These are phyloP conservation scores for Tapirus indicus DNA, from an alignment of 2,797 vertebrate species.

Conservation along the genomic window DNA sequence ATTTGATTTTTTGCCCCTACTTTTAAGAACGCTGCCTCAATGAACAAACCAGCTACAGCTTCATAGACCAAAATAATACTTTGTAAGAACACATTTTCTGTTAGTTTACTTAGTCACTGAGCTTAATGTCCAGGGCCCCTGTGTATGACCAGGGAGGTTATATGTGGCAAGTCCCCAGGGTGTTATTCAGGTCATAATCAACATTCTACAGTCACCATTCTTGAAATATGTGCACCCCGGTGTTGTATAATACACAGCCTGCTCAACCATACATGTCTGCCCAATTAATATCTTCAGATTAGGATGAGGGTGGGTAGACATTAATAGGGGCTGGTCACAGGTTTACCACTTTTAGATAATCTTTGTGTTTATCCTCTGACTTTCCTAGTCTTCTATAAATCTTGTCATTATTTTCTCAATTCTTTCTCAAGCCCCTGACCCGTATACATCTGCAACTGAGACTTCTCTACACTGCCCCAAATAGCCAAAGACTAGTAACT, in stretches of 20 bases:
- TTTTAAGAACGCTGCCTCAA: conserved; percentile 35
- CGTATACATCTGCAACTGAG: neutral
- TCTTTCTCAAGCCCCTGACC: conserved; percentile 17
- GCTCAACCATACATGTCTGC: neutral
- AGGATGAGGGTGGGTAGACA: neutral
- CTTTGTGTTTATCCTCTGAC: neutral
- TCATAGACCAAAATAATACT: neutral
- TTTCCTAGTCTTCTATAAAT: neutral
- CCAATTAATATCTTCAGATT: neutral
- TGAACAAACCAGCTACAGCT: neutral
- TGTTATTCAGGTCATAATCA: neutral
- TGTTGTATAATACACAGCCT: neutral
- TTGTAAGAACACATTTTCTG: neutral
- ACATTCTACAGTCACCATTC: neutral
- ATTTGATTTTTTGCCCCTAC: neutral
- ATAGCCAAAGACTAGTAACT: neutral
- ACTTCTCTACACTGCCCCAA: neutral
- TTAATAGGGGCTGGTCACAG: neutral
- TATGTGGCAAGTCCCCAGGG: neutral
- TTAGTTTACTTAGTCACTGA: neutral
- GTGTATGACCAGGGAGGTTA: neutral
- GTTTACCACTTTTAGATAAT: neutral
- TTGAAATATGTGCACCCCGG: neutral
- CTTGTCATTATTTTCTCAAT: neutral
- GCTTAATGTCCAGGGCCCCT: neutral